Conservation (phyloP, 1,140 invertebrate species). For the Trachymyrmex septentrionalis region DNA sequence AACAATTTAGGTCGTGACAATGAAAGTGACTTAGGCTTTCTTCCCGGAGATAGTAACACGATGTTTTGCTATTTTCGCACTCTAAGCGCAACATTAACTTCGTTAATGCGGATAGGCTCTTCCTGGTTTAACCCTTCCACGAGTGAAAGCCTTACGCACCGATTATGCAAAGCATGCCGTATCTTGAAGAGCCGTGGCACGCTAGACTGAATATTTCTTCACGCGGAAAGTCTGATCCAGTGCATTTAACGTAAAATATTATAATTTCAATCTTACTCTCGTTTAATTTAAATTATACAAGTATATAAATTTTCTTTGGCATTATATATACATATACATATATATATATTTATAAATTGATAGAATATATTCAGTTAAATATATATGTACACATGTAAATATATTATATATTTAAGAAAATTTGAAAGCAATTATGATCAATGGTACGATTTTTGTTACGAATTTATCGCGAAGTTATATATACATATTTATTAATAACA, state of each 20-base stretch:
- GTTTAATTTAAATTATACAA: slow-evolving; percentile 33
- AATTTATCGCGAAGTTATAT: background rate
- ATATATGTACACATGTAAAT: too few relatives aligned
- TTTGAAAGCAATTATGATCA: background rate
- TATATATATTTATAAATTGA: background rate
- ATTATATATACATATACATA: too few relatives aligned
- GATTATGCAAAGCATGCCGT: slow-evolving; percentile 53
- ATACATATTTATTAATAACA: background rate
- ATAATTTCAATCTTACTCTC: slow-evolving; percentile 17
- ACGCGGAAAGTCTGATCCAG: slow-evolving; percentile 8
- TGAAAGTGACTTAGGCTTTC: slow-evolving; percentile 59
- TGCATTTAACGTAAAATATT: background rate
- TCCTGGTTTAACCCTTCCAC: slow-evolving; percentile 45
- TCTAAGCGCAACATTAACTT: slow-evolving; percentile 65
- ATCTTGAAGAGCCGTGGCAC: slow-evolving; percentile 28
- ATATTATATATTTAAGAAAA: too few relatives aligned
- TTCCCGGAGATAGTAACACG: slow-evolving; percentile 36
- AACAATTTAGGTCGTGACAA: slow-evolving; percentile 55
- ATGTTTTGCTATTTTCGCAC: slow-evolving; percentile 52
- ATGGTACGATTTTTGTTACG: background rate
- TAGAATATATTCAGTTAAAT: background rate
- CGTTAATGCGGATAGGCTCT: slow-evolving; percentile 57
- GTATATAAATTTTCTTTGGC: background rate
- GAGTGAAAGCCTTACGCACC: slow-evolving; percentile 42
- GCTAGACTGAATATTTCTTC: slow-evolving; percentile 48